phyloP scores from a whole-genome alignment of 2,888 invertebrate genomes.

The Cosmia pyralina region DNA sequence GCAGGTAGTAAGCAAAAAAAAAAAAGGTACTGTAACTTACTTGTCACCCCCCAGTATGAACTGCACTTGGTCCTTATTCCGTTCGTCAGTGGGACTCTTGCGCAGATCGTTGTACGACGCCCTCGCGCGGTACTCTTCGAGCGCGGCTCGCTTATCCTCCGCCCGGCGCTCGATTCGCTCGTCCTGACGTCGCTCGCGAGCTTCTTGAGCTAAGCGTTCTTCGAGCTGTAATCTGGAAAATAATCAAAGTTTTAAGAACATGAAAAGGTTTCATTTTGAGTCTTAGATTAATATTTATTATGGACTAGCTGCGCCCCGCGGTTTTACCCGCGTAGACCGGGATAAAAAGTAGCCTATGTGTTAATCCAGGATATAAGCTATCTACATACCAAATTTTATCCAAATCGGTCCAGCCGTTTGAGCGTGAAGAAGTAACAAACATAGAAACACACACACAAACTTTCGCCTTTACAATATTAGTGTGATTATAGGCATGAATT shows the following conservation, averaged over 20 bases:
- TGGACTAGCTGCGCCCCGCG: too few species aligned
- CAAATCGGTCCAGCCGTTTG: too few species aligned
- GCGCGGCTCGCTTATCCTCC: slow-evolving; percentile 74
- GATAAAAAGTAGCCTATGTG: too few species aligned
- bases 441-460: too few species aligned
- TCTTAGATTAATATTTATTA: too few species aligned
- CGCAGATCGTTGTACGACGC: slow-evolving; percentile 77
- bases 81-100: slow-evolving; percentile 81
- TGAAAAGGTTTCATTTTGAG: neutral
- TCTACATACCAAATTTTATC: too few species aligned
- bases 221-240: slow-evolving; percentile 83
- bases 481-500: neutral
- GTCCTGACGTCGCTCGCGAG: slow-evolving; percentile 79
- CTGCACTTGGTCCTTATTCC: slow-evolving; percentile 82
- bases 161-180: slow-evolving; percentile 74
- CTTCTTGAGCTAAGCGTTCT: slow-evolving; percentile 85
- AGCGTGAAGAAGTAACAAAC: too few species aligned
- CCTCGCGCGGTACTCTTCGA: slow-evolving; percentile 71
- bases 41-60: slow-evolving; percentile 87
- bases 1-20: neutral
- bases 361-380: too few species aligned
- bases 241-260: neutral
- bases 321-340: too few species aligned
- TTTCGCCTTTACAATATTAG: too few species aligned
- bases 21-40: slow-evolving; percentile 69